These are phyloP conservation scores for Zapus hudsonius DNA, from an alignment of 2,113 vertebrate species.

Conservation along the genomic window DNA sequence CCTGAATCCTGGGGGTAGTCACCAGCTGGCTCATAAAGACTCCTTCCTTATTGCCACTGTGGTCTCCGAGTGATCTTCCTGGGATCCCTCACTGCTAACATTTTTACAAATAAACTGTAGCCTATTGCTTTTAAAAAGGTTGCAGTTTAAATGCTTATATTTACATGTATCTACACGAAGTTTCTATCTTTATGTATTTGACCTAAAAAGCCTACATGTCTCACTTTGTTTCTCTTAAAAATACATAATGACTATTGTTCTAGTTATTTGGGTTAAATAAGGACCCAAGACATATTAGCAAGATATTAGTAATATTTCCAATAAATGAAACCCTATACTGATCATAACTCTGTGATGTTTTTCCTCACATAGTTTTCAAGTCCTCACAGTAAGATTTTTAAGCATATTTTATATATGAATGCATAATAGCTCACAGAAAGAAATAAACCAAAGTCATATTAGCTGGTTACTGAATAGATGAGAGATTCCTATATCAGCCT, in stretches of 20 bases:
- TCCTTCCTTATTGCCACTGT: too few relatives aligned
- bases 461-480: not conserved
- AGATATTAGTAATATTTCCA: not conserved
- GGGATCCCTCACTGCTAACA: too few relatives aligned
- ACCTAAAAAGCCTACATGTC: not conserved
- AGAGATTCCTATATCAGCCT: not conserved
- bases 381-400: conserved; percentile 19
- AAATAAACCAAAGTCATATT: not conserved
- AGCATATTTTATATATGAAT: not conserved
- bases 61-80: too few relatives aligned
- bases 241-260: not conserved
- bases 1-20: too few relatives aligned
- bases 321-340: not conserved
- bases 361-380: not conserved
- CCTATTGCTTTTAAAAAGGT: not conserved
- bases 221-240: not conserved
- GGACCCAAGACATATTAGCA: not conserved
- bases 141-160: not conserved
- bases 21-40: too few relatives aligned
- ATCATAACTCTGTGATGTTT: not conserved
- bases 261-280: not conserved
- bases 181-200: not conserved
- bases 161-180: not conserved
- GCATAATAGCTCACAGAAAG: not conserved
- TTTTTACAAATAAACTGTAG: not conserved